A percentile compares a stretch with the other conserved stretches of the same genome.
Conservation (phyloP, 2,888 invertebrate species). For the Hydraecia micacea region DNA sequence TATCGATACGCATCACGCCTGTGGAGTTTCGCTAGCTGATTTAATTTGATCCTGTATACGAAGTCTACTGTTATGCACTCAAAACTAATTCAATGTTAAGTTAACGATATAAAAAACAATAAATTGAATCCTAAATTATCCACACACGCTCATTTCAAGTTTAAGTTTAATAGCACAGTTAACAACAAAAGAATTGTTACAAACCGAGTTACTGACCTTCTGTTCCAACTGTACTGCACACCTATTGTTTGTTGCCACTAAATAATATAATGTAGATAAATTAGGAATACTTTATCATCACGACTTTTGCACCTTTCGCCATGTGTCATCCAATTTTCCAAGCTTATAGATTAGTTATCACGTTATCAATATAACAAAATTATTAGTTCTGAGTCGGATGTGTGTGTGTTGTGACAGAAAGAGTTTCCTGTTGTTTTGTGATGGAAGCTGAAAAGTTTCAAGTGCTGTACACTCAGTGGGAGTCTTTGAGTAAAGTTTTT, state of each 20-base stretch:
- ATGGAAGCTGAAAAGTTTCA: slow-evolving; percentile 67
- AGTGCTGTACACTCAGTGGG: slow-evolving; percentile 74
- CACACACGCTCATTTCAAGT: slow-evolving; percentile 45
- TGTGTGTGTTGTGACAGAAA: slow-evolving; percentile 45
- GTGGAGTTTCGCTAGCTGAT: no score
- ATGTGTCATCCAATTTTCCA: slow-evolving; percentile 44
- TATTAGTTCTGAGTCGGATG: slow-evolving; percentile 36
- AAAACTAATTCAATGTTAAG: background rate
- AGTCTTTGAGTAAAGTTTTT: slow-evolving; percentile 70
- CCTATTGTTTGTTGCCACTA: slow-evolving; percentile 35
- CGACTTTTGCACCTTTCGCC: slow-evolving; percentile 25
- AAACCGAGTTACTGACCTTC: slow-evolving; percentile 40
- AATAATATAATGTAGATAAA: slow-evolving; percentile 51
- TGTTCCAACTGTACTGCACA: slow-evolving; percentile 40
- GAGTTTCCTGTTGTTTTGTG: slow-evolving; percentile 29
- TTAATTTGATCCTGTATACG: no score
- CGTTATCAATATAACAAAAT: slow-evolving; percentile 34
- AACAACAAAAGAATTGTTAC: slow-evolving; percentile 56
- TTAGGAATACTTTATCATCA: slow-evolving; percentile 21
- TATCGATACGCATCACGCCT: no score
- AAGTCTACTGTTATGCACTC: background rate
- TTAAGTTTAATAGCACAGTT: slow-evolving; percentile 37
- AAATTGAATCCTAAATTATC: slow-evolving; percentile 13
- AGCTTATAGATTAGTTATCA: slow-evolving; percentile 61
- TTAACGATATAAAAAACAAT: background rate